Base-by-base conservation (phyloP, 2,797 vertebrate genomes). In the Gallirallus australis region DNA sequence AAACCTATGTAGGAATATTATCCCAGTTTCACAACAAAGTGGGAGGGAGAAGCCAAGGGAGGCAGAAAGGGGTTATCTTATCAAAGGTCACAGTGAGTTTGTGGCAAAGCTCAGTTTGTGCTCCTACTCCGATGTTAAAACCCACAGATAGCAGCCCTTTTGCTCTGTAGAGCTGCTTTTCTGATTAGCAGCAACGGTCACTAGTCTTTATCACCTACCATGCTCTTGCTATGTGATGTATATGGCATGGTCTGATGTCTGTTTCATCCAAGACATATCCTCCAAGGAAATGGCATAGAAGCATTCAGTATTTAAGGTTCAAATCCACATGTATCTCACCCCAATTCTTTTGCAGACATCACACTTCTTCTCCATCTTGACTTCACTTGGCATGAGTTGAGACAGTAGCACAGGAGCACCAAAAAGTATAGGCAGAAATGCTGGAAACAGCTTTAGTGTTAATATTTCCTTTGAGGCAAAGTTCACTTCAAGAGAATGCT, bases 121-220 rank as follows among this genome's bases (percentile, higher is more conserved):
- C 16, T 82, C 48, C 52, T 64, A 5, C 54, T 91, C 24, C 31
- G 42, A 0, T 42, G 59, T 18, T 77, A 92, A 75, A 95, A 30
- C 50, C 31, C 39, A 33, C 5, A 92, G 93, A 96, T 71, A 96
- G 70, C 63, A 90, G 45, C 9, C 14, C 19, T 85, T 90, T 60
- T 87, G 42, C 82, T 85, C 60, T 75, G 84, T 63, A 60, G 53
- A 82, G 30, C 68, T 61, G 27, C 23, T 81, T 85, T 90, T 85
- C 90, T 77, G 95, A 96, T 96, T 93, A 96, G 79, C 75, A 93
- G 84, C 52, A 95, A 94, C 82, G 40, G 86, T 83, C 82, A 83
- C 48, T 18, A 61, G 42, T 61, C 78, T 89, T 94, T 95, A 95
- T 96, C 96, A 71, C 45, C 33, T 35, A 59, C 65, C 63, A 1